Conservation (phyloP, 2,113 vertebrate genomes). For the Cheirogaleus medius region DNA sequence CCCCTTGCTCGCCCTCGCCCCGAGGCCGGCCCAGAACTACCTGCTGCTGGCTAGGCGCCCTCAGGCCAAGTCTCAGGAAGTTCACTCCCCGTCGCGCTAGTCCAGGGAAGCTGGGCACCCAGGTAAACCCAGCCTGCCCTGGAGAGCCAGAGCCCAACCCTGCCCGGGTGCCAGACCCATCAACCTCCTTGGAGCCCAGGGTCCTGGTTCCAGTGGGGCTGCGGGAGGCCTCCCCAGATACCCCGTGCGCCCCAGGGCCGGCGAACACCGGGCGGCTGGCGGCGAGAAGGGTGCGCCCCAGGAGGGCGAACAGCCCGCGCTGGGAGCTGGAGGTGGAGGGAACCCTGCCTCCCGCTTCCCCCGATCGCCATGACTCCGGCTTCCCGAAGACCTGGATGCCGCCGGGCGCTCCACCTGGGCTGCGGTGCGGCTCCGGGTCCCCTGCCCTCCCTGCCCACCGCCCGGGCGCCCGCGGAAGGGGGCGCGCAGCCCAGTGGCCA, state of each 20-base stretch:
- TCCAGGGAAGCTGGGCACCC: neutral
- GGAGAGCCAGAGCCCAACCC: neutral
- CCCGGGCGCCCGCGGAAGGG: neutral
- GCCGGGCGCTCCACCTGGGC: slow-evolving; percentile 37
- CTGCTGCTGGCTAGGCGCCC: slow-evolving; percentile 72
- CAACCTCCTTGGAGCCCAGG: neutral
- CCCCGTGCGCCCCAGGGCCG: neutral
- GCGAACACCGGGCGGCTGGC: neutral
- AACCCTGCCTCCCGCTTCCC: slow-evolving; percentile 12
- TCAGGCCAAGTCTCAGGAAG: slow-evolving; percentile 72
- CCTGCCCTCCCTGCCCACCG: neutral
- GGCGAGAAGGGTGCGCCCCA: neutral
- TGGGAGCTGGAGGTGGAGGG: neutral
- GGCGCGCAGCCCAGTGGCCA: neutral
- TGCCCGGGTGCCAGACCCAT: neutral
- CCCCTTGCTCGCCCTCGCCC: neutral
- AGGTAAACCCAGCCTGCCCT: neutral
- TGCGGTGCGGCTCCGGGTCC: neutral
- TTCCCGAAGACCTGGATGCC: slow-evolving; percentile 16
- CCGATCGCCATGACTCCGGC: slow-evolving; percentile 44
- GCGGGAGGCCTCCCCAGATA: neutral
- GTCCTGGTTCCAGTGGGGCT: neutral
- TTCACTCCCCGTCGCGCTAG: slow-evolving; percentile 51
- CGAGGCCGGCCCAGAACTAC: slow-evolving; percentile 53
- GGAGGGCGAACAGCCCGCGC: neutral